Percentiles rank a stretch among this genome's conserved stretches.
Conservation (phyloP, 2,888 invertebrate genomes). For the Cryptophagus acutangulus region DNA sequence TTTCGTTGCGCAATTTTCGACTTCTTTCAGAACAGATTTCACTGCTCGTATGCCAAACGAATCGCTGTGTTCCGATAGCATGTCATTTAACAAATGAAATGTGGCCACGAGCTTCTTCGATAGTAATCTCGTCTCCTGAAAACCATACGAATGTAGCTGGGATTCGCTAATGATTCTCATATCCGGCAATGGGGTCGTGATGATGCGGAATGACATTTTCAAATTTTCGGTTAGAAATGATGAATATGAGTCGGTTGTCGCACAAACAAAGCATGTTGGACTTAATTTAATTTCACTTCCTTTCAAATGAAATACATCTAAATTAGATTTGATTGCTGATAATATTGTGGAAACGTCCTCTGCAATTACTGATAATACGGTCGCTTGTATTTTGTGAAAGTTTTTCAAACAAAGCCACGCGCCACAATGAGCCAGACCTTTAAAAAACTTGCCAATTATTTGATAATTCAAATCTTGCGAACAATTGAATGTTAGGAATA, state of each 20-base stretch:
- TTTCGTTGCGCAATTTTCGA: slow-evolving; percentile 67
- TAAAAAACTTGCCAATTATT: slow-evolving; percentile 74
- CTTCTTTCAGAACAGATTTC: slow-evolving; percentile 74
- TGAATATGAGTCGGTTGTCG: slow-evolving; percentile 70
- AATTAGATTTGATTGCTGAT: slow-evolving; percentile 61
- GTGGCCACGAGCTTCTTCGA: slow-evolving; percentile 73
- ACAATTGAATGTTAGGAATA: slow-evolving; percentile 68
- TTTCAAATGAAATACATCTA: slow-evolving; percentile 50
- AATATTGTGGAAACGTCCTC: slow-evolving; percentile 73
- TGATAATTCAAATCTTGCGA: slow-evolving; percentile 76
- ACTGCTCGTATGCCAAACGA: slow-evolving; percentile 79
- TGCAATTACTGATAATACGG: slow-evolving; percentile 70
- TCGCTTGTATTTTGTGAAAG: slow-evolving; percentile 74
- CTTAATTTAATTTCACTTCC: slow-evolving; percentile 63
- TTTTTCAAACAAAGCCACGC: slow-evolving; percentile 84
- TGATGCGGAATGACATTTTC: slow-evolving; percentile 72
- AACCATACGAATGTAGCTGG: slow-evolving; percentile 71
- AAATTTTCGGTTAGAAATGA: slow-evolving; percentile 73
- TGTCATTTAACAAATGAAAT: slow-evolving; percentile 50
- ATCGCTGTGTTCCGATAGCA: slow-evolving; percentile 71
- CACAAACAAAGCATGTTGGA: slow-evolving; percentile 66
- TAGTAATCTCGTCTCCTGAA: slow-evolving; percentile 63
- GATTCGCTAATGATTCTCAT: slow-evolving; percentile 77
- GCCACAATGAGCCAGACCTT: slow-evolving; percentile 72
- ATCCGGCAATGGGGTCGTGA: slow-evolving; percentile 81